Percentiles rank a stretch among this genome's conserved stretches.
These are phyloP conservation scores for Platygyra sinensis DNA, from an alignment of 64 coral and sea anemone genomes.

Conservation along the genomic window DNA sequence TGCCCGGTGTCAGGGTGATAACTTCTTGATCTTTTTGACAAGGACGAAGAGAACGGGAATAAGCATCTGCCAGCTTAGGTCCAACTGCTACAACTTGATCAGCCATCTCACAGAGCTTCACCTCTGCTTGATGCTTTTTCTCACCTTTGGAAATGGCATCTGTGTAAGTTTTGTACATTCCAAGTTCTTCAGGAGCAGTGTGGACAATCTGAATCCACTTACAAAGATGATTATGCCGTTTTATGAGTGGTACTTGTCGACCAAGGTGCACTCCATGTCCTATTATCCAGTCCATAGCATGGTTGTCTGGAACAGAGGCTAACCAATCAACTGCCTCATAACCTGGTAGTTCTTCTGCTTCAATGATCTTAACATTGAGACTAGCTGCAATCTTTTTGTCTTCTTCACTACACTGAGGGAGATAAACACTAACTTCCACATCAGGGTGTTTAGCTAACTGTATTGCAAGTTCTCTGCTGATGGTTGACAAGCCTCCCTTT, in stretches of 20 bases:
- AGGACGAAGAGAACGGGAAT: too few relatives aligned
- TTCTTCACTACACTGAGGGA: neutral
- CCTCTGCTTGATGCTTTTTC: too few relatives aligned
- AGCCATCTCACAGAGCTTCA: neutral
- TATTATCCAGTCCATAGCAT: neutral
- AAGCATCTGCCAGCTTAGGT: constrained; percentile 8
- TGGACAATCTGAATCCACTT: neutral
- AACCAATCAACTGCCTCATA: neutral
- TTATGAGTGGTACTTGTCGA: neutral
- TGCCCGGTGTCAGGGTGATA: too few relatives aligned
- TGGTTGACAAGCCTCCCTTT: too few relatives aligned
- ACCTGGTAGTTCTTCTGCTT: neutral
- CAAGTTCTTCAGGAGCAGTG: constrained; percentile 1
- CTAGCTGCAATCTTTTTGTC: neutral
- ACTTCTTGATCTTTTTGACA: too few relatives aligned
- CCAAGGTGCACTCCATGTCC: neutral
- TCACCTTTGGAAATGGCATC: neutral
- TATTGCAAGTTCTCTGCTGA: too few relatives aligned
- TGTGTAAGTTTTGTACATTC: neutral
- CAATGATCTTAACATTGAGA: too few relatives aligned
- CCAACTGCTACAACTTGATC: constrained; percentile 12
- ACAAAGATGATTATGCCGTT: neutral
- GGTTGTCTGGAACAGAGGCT: neutral
- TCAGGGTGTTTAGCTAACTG: neutral
- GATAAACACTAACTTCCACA: neutral